Base-by-base conservation (phyloP, 2,888 invertebrate species). In the Villa cingulata region DNA sequence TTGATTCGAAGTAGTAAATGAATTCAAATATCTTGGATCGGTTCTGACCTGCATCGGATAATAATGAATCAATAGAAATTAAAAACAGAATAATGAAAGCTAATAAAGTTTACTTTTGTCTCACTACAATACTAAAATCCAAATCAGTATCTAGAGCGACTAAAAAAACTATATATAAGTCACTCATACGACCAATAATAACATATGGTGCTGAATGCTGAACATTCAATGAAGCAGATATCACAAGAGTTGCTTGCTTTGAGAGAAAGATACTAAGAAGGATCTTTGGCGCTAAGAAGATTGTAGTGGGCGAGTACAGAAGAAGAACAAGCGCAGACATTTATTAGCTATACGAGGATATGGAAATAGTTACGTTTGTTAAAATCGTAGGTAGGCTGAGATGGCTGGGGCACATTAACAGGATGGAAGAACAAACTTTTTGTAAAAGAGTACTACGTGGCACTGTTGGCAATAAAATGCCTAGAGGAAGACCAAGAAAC, bases 181-280 rank as follows among this genome's bases (percentile, higher is more conserved):
- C 38, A 16, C 38, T 37, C 38, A 37, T 37, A 16, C 38, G 38
- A 37, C 38, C n/a, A n/a, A n/a, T n/a, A n/a, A n/a, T n/a, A n/a
- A n/a, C n/a, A n/a, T n/a, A n/a, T n/a, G n/a, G n/a, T n/a, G n/a
- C n/a, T n/a, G n/a, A n/a, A n/a, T n/a, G n/a, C n/a, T n/a, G n/a
- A n/a, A n/a, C n/a, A n/a, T 27, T 27, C 7, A 27, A 27, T 9
- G 27, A 27, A 27, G 27, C 27, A 27, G 27, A 27, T 27, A 10
- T 10, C 27, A 9, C 2, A 27, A 27, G 10, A 10, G 27, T 27
- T 6, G 2, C 27, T 27, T 27, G 27, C 10, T 81, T 58, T 76
- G 75, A 74, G 72, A 75, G 56, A 56, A 66, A 52, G 6, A 36
- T 36, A 3, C n/a, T n/a, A n/a, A n/a, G n/a, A n/a, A n/a, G n/a